Conservation (phyloP, 2,797 vertebrate species). For the Percopsis omiscomaycus region DNA sequence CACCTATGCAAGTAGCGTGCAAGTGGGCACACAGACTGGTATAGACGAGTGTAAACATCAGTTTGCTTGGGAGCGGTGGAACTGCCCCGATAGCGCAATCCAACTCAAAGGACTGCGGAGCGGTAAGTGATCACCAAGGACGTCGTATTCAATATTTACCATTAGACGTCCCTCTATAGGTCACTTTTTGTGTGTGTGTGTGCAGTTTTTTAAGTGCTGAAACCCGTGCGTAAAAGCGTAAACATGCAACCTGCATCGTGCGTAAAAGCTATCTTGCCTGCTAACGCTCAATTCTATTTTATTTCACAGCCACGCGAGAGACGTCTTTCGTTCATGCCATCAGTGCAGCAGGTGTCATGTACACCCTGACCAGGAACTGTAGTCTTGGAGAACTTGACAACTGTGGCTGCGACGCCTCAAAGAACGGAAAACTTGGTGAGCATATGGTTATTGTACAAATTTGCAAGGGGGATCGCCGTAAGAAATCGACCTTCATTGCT, state of each 20-base stretch:
- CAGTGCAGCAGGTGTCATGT: constrained; percentile 94
- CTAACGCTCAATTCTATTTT: background rate
- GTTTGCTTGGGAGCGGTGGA: constrained; percentile 93
- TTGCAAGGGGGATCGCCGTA: too few species aligned
- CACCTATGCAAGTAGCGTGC: constrained; percentile 86
- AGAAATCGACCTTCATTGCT: background rate
- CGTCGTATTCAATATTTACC: too few species aligned
- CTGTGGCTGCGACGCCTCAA: constrained; percentile 92
- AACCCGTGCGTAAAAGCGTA: too few species aligned
- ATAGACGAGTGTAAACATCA: constrained; percentile 92
- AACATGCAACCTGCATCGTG: too few species aligned
- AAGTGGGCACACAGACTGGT: constrained; percentile 85
- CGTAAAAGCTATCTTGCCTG: too few species aligned
- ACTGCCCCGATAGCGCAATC: constrained; percentile 89
- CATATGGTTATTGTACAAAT: too few species aligned
- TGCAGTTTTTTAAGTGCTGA: too few species aligned
- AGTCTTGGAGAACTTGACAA: constrained; percentile 93
- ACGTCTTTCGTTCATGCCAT: constrained; percentile 95
- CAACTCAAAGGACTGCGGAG: constrained; percentile 86
- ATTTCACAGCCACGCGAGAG: constrained; percentile 86
- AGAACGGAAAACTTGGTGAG: constrained; percentile 88
- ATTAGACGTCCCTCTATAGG: too few species aligned
- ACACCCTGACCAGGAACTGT: constrained; percentile 93
- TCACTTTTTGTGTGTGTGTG: too few species aligned
- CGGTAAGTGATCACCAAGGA: constrained; percentile 69